A percentile compares a stretch with the other conserved stretches of the same genome.
phyloP scores from a whole-genome alignment of 2,797 vertebrate genomes.

The Tadarida brasiliensis region DNA sequence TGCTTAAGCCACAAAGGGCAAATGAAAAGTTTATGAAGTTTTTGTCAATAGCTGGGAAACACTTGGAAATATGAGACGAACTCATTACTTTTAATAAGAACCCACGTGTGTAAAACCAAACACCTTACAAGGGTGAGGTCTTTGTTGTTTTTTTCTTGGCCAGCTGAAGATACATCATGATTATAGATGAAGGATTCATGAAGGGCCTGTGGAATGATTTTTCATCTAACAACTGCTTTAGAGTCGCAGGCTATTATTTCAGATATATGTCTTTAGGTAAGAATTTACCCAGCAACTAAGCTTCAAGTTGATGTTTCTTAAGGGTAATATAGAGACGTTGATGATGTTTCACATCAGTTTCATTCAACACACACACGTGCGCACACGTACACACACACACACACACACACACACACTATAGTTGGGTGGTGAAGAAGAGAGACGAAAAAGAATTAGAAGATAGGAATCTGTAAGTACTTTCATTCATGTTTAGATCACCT shows the following conservation, averaged over 20 bases:
- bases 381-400: neutral
- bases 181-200: neutral
- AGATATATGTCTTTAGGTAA: neutral
- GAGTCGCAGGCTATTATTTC: slow-evolving; percentile 4
- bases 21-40: neutral
- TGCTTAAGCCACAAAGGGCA: slow-evolving; percentile 31
- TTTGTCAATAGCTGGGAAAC: slow-evolving; percentile 20
- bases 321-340: neutral
- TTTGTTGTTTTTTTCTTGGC: slow-evolving; percentile 11
- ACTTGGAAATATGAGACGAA: slow-evolving; percentile 31
- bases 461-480: slow-evolving; percentile 5
- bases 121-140: neutral
- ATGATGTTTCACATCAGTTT: neutral
- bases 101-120: neutral
- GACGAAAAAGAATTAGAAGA: slow-evolving; percentile 9
- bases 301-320: neutral
- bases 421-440: neutral
- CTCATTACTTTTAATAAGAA: neutral
- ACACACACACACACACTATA: neutral
- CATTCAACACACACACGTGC: neutral
- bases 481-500: neutral
- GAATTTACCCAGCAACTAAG: neutral
- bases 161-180: neutral
- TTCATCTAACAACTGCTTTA: neutral
- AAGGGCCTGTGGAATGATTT: neutral